phyloP scores from a whole-genome alignment of 2,113 vertebrate species.

The Chelonoidis abingdonii region DNA sequence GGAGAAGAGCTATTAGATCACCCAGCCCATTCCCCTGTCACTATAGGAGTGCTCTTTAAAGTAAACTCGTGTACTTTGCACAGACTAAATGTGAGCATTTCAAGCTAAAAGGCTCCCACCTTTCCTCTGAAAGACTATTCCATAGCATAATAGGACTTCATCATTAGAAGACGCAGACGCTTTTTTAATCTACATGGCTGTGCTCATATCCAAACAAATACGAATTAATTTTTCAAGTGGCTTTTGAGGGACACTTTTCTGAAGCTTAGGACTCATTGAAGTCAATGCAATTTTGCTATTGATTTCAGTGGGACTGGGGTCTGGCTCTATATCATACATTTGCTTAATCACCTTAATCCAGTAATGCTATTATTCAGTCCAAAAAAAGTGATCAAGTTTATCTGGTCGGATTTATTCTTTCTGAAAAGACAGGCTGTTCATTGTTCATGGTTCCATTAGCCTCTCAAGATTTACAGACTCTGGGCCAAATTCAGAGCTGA shows the following conservation, averaged over 20 bases:
- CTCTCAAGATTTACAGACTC: conserved; percentile 37
- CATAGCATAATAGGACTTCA: conserved; percentile 1
- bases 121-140: background rate
- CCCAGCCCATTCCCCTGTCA: background rate
- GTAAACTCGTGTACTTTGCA: background rate
- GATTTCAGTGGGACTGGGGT: background rate
- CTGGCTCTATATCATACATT: background rate
- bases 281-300: conserved; percentile 19
- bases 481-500: conserved; percentile 47
- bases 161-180: background rate
- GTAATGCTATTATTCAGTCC: background rate
- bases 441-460: conserved; percentile 51
- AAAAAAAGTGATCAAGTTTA: conserved; percentile 21
- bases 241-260: conserved; percentile 36
- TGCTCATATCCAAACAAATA: conserved; percentile 3
- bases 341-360: conserved; percentile 6
- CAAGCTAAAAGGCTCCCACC: background rate
- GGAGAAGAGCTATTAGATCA: background rate
- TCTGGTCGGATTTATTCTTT: conserved; percentile 9
- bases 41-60: background rate
- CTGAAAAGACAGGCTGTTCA: background rate
- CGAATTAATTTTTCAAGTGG: conserved; percentile 36
- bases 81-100: background rate
- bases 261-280: conserved; percentile 36
- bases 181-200: conserved; percentile 6